Percentiles rank a stretch among this genome's conserved stretches.
Conservation (phyloP, 30 jellyfish, hydroid and myxozoan species). For the Pseudorhiza aurosa region DNA sequence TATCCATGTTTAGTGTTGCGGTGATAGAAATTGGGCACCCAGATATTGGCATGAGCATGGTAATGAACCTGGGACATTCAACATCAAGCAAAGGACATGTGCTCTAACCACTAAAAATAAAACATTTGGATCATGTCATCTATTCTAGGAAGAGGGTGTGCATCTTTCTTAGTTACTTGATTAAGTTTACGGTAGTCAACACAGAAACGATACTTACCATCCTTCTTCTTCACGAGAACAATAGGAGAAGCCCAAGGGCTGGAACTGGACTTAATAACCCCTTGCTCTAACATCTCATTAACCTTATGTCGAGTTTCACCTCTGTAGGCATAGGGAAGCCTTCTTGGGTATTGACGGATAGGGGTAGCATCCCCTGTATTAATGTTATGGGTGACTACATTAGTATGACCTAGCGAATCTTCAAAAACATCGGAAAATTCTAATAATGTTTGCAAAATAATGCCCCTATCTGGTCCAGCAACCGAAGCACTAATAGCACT, state of each 20-base stretch:
- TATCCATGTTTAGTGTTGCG: too few species aligned
- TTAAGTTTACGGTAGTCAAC: not conserved
- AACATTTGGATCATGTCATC: constrained; percentile 42
- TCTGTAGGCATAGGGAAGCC: not conserved
- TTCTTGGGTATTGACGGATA: constrained; percentile 15
- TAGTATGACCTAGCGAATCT: not conserved
- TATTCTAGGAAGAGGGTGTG: constrained; percentile 59
- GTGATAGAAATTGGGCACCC: too few species aligned
- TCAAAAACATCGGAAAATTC: constrained; percentile 3
- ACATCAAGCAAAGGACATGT: too few species aligned
- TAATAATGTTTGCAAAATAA: constrained; percentile 6
- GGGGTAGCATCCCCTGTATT: constrained; percentile 19
- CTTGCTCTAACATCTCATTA: constrained; percentile 5
- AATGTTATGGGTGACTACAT: constrained; percentile 1
- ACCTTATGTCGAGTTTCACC: not conserved
- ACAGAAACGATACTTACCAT: constrained; percentile 1
- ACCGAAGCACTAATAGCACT: constrained; percentile 1
- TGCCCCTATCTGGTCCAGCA: not conserved
- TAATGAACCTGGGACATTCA: too few species aligned
- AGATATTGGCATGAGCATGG: too few species aligned
- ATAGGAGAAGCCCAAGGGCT: constrained; percentile 7
- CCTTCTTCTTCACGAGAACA: not conserved
- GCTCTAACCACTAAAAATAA: not conserved
- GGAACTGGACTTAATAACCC: not conserved
- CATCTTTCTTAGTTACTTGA: constrained; percentile 28